These are phyloP conservation scores for Plecturocebus donacophilus DNA, from an alignment of 2,113 vertebrate genomes.

Conservation along the genomic window DNA sequence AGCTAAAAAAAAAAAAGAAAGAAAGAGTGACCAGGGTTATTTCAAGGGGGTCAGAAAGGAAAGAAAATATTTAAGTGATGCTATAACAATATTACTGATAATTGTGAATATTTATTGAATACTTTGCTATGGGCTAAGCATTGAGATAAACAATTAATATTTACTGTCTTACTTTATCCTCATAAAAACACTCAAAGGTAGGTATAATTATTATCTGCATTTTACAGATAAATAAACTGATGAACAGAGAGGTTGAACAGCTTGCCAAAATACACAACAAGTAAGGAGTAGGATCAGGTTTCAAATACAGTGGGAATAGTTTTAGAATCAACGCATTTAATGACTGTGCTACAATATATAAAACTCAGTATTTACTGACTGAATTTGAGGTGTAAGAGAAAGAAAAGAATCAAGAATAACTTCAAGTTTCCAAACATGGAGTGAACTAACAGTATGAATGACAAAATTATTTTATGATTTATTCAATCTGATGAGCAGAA, in stretches of 20 bases:
- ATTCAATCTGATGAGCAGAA: background rate
- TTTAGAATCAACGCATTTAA: background rate
- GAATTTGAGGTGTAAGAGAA: background rate
- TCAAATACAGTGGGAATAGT: background rate
- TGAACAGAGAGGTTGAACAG: background rate
- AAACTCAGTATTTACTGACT: background rate
- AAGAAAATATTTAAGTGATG: background rate
- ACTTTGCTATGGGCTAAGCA: background rate
- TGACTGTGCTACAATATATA: background rate
- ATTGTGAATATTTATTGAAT: background rate
- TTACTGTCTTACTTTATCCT: background rate
- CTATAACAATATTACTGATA: background rate
- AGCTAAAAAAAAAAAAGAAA: no score
- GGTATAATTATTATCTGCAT: background rate
- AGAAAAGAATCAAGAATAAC: background rate
- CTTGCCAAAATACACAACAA: background rate
- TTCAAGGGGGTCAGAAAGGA: background rate
- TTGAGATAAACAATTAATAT: background rate
- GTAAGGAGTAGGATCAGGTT: background rate
- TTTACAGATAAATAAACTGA: background rate
- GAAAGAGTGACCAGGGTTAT: background rate
- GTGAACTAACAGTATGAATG: background rate
- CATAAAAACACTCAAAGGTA: background rate
- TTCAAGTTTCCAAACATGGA: background rate
- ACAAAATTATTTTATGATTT: background rate